A percentile compares a stretch with the other conserved stretches of the same genome.
Evolutionary conservation across 2,113 vertebrate species (phyloP).

Genomic region (Pseudopodoces humilis): DNA sequence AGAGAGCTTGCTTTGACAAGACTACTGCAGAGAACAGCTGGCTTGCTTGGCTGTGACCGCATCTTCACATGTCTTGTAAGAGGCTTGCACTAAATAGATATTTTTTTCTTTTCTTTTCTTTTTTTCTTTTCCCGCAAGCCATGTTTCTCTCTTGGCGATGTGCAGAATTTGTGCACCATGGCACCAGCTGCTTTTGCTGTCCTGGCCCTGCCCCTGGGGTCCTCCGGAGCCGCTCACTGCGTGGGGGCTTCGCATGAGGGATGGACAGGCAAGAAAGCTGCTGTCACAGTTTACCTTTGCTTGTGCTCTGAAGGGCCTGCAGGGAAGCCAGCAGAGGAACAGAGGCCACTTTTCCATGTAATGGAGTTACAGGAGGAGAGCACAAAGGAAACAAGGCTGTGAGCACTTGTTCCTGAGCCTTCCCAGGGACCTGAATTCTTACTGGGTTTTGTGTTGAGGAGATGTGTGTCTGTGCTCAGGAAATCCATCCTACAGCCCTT

Average conservation of each 20-base stretch:
- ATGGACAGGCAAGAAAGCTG: not conserved
- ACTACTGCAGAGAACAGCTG: not conserved
- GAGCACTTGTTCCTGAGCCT: accelerated
- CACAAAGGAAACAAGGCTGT: not conserved
- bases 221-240: accelerated
- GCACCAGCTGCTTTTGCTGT: not conserved
- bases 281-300: not conserved
- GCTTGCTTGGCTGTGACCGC: not conserved
- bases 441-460: not conserved
- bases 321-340: not conserved
- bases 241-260: accelerated
- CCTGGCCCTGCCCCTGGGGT: not conserved
- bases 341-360: not conserved
- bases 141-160: not conserved
- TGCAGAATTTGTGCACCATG: accelerated
- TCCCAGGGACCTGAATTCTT: not conserved
- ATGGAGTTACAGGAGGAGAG: not conserved
- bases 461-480: not conserved
- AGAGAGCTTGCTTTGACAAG: not conserved
- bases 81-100: not conserved
- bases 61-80: not conserved
- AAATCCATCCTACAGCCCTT: not conserved
- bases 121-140: accelerated
- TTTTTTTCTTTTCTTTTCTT: not conserved
- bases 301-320: not conserved